Percentiles rank a stretch among this genome's conserved stretches.
These are phyloP conservation scores for Chirona hameri DNA, from an alignment of 2,888 invertebrate species.

Conservation along the genomic window DNA sequence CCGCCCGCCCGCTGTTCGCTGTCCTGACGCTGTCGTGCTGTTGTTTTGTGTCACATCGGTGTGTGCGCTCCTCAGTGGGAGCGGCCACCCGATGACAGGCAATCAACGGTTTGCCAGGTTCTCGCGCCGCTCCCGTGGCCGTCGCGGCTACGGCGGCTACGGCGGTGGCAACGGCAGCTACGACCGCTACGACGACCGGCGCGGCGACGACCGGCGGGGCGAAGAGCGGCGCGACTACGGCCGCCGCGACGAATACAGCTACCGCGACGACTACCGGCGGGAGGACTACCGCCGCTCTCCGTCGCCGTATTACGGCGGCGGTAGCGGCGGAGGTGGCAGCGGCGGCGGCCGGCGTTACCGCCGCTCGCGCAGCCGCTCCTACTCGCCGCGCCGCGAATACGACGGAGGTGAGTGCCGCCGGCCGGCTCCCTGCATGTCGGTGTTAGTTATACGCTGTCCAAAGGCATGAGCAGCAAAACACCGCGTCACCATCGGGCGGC, in stretches of 20 bases:
- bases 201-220: slow-evolving; percentile 56
- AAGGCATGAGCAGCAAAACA: no score
- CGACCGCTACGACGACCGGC: slow-evolving; percentile 44
- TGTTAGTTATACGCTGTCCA: no score
- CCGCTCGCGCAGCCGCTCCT: slow-evolving; percentile 47
- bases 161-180: slow-evolving; percentile 37
- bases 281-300: slow-evolving; percentile 56
- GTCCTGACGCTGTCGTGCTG: no score
- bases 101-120: neutral
- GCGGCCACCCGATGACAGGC: neutral
- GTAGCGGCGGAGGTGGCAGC: slow-evolving; percentile 45
- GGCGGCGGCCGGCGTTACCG: slow-evolving; percentile 42
- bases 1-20: no score
- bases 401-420: neutral
- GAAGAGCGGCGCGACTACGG: slow-evolving; percentile 31
- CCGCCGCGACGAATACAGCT: slow-evolving; percentile 43
- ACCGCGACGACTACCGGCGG: slow-evolving; percentile 40
- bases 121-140: slow-evolving; percentile 31
- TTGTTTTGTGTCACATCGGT: slow-evolving; percentile 10
- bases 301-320: slow-evolving; percentile 66
- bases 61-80: neutral
- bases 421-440: neutral
- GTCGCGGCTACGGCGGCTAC: slow-evolving; percentile 54
- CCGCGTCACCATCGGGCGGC: no score
- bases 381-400: slow-evolving; percentile 43